Conservation (phyloP, 2,113 vertebrate genomes). For the Pelecanus crispus region DNA sequence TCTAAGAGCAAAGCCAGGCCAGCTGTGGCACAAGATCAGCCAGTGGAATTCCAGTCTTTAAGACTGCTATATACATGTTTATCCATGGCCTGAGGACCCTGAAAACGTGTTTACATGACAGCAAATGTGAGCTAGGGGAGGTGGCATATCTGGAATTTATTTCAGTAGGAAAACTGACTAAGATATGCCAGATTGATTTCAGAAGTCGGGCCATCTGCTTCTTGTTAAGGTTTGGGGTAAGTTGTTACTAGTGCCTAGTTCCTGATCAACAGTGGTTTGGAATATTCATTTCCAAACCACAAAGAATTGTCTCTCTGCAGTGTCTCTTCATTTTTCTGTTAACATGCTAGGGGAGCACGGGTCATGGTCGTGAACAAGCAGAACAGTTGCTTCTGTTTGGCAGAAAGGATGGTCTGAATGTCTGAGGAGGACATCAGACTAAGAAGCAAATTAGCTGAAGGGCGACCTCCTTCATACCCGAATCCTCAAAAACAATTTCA, state of each 20-base stretch:
- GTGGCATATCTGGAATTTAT: background rate
- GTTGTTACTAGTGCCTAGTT: background rate
- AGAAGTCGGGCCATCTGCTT: background rate
- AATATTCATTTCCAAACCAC: background rate
- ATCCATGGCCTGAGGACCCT: background rate
- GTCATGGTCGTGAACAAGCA: background rate
- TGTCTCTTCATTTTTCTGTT: background rate
- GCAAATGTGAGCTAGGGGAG: background rate
- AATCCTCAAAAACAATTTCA: background rate
- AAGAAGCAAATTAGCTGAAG: background rate
- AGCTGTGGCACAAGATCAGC: background rate
- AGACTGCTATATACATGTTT: background rate
- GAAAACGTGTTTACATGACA: accelerated
- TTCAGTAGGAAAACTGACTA: background rate
- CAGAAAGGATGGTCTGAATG: background rate
- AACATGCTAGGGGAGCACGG: background rate
- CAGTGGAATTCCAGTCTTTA: background rate
- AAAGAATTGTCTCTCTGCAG: background rate
- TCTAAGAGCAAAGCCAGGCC: background rate
- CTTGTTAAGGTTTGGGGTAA: background rate
- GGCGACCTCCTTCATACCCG: background rate
- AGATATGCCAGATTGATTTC: background rate
- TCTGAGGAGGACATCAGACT: background rate
- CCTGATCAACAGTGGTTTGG: background rate
- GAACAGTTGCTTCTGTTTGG: background rate